These are phyloP conservation scores for Manacus vitellinus DNA, from an alignment of 2,113 vertebrate genomes.

Conservation along the genomic window DNA sequence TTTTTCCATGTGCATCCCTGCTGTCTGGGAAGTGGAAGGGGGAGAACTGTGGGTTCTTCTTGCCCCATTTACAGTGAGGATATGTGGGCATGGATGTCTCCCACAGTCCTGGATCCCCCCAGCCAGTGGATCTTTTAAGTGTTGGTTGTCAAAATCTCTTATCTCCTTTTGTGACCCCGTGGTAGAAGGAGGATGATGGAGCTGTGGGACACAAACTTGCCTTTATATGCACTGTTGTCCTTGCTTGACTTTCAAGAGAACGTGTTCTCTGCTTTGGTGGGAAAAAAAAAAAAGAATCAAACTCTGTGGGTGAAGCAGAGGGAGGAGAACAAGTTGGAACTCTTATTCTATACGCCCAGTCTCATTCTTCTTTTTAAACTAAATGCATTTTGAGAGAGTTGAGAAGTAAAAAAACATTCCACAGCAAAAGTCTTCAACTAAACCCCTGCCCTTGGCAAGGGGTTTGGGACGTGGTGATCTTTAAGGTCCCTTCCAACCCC, in stretches of 20 bases:
- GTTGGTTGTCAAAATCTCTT: neutral
- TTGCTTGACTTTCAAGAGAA: neutral
- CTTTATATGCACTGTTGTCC: neutral
- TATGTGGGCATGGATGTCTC: neutral
- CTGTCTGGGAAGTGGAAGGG: neutral
- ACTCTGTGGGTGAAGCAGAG: neutral
- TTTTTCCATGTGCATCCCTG: neutral
- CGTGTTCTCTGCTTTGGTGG: accelerated
- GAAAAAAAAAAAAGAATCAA: neutral
- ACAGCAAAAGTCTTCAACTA: neutral
- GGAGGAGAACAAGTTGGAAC: neutral
- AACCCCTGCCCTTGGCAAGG: neutral
- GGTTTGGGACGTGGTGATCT: neutral
- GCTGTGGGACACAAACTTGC: neutral
- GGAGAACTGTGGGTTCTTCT: neutral
- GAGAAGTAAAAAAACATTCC: neutral
- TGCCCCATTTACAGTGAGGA: neutral
- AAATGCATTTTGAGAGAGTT: neutral
- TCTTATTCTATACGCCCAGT: accelerated
- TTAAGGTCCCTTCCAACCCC: neutral
- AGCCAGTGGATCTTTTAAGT: neutral
- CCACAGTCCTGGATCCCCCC: neutral
- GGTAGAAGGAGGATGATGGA: neutral
- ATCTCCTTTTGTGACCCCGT: too few relatives aligned
- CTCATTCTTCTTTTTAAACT: neutral